phyloP scores from a whole-genome alignment of 2,888 invertebrate genomes.

The Eristalis pertinax region DNA sequence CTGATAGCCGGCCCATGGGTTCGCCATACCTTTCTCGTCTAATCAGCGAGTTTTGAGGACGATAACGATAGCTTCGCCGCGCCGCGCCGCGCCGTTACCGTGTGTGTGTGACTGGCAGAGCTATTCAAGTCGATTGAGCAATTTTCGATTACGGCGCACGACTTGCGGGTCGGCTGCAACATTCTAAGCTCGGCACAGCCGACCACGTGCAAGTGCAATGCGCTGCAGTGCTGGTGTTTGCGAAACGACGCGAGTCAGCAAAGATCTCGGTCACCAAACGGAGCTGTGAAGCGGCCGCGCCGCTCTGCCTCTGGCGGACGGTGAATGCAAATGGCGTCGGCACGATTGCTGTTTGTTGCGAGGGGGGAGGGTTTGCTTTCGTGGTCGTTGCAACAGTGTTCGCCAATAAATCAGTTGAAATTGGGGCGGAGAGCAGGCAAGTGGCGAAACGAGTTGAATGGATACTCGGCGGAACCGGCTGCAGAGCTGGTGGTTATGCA shows the following conservation, averaged over 20 bases:
- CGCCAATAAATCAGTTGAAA: background rate
- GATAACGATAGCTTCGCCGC: constrained; percentile 17
- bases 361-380: too few relatives aligned
- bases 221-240: constrained; percentile 5
- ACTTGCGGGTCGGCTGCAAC: background rate
- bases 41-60: constrained; percentile 20
- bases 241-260: constrained; percentile 6
- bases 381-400: background rate
- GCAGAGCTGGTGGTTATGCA: background rate
- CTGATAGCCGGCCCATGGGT: constrained; percentile 7
- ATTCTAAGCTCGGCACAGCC: background rate
- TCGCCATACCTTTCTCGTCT: constrained; percentile 30
- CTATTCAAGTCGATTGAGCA: background rate
- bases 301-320: background rate
- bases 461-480: background rate
- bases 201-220: constrained; percentile 25
- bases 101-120: background rate
- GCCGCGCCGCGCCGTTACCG: too few relatives aligned
- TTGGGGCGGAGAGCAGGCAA: background rate
- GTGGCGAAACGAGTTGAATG: background rate
- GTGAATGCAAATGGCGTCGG: background rate
- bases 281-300: background rate
- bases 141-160: background rate
- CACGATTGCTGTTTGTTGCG: background rate
- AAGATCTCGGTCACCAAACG: constrained; percentile 44